Evolutionary conservation across 30 jellyfish, hydroid and myxozoan species (phyloP).

Genomic region (Sanderia malayensis): DNA sequence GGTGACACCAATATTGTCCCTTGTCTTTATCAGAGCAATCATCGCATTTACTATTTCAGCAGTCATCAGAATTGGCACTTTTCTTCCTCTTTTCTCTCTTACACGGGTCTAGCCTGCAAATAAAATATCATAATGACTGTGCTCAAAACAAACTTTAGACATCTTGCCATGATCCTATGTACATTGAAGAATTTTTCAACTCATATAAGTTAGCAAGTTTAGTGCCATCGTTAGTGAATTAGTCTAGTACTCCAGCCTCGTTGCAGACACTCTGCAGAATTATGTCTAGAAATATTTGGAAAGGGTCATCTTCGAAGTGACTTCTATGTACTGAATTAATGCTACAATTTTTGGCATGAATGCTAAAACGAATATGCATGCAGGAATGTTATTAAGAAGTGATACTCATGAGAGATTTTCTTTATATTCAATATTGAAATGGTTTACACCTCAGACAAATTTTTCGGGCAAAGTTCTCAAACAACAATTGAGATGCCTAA

Average conservation of each 20-base stretch:
- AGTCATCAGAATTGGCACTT: slow-evolving; percentile 27
- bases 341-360: too few relatives aligned
- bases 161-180: background rate
- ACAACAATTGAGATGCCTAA: too few relatives aligned
- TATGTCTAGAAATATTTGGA: background rate
- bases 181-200: background rate
- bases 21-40: background rate
- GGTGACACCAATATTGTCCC: slow-evolving; percentile 35
- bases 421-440: too few relatives aligned
- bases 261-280: background rate
- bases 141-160: background rate
- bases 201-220: background rate
- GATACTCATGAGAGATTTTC: too few relatives aligned
- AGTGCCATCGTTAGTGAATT: background rate
- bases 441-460: too few relatives aligned
- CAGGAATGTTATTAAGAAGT: too few relatives aligned
- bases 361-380: too few relatives aligned
- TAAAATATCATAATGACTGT: background rate
- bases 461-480: too few relatives aligned
- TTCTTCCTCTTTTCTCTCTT: slow-evolving; percentile 29
- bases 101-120: slow-evolving; percentile 24
- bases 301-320: background rate
- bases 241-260: background rate
- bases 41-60: slow-evolving; percentile 19
- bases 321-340: too few relatives aligned